A percentile compares a stretch with the other conserved stretches of the same genome.
phyloP scores from a whole-genome alignment of 2,113 vertebrate genomes.

The Dicaeum eximium region DNA sequence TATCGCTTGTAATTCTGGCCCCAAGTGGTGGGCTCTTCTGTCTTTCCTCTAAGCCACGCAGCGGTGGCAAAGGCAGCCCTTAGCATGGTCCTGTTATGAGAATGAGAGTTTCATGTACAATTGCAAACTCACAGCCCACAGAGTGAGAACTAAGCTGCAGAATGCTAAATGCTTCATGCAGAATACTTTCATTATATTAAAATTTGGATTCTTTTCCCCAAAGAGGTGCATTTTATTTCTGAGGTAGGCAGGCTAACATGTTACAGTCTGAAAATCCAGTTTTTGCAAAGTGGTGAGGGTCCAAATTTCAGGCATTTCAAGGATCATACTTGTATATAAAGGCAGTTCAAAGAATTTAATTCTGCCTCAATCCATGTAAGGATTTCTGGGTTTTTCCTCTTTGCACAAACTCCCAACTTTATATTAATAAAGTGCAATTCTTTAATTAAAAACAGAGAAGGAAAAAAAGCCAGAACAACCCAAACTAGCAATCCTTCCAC shows the following conservation, averaged over 20 bases:
- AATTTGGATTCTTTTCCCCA: background rate
- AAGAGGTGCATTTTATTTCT: background rate
- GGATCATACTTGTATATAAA: background rate
- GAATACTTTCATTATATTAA: background rate
- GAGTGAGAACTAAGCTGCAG: background rate
- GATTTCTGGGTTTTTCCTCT: background rate
- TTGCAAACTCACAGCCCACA: background rate
- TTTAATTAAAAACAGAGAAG: background rate
- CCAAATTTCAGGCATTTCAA: background rate
- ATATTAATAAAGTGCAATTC: background rate
- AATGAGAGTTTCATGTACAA: fast-evolving
- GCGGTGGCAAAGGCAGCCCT: background rate
- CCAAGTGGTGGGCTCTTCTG: fast-evolving
- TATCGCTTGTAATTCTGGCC: background rate
- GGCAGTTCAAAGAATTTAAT: background rate
- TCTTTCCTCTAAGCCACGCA: background rate
- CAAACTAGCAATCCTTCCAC: background rate
- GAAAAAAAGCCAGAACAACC: background rate
- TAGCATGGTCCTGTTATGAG: too few species aligned
- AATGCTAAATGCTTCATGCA: background rate
- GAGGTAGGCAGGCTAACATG: background rate
- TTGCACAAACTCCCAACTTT: background rate
- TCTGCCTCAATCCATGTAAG: background rate
- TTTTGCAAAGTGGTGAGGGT: background rate
- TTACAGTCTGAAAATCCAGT: background rate